These are phyloP conservation scores for Cotesia chilonis DNA, from an alignment of 1,140 invertebrate species.

Conservation along the genomic window DNA sequence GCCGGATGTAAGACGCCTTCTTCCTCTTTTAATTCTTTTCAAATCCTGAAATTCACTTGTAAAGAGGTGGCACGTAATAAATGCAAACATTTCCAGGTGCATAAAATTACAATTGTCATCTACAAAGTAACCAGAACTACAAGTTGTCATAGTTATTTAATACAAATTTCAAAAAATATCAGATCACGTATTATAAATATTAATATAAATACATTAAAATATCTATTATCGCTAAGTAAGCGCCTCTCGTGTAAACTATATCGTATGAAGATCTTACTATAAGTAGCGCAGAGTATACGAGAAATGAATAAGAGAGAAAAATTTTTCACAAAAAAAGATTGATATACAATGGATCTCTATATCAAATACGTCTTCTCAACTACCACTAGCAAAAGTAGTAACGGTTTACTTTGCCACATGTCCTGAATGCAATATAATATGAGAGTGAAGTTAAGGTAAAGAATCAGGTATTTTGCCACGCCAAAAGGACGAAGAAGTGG, in stretches of 20 bases:
- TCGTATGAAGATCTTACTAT: not conserved
- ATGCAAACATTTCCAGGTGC: constrained; percentile 20
- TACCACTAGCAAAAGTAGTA: constrained; percentile 29
- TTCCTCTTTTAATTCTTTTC: constrained; percentile 27
- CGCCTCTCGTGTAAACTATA: no score
- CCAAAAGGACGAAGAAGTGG: constrained; percentile 37
- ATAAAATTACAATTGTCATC: not conserved
- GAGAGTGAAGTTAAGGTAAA: constrained; percentile 10
- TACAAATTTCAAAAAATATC: not conserved
- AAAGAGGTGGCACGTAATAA: not conserved
- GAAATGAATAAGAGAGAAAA: constrained; percentile 5
- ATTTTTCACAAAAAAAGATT: constrained; percentile 9
- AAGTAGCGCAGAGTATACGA: not conserved
- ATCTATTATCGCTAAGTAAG: no score
- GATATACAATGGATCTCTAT: constrained; percentile 23
- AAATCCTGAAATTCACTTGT: constrained; percentile 6
- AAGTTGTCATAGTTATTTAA: not conserved
- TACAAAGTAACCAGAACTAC: not conserved
- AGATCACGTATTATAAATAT: no score
- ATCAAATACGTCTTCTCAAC: constrained; percentile 15
- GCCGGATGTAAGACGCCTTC: constrained; percentile 22
- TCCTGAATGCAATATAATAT: constrained; percentile 11
- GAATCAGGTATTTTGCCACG: constrained; percentile 5
- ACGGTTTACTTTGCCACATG: constrained; percentile 19
- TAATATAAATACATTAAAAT: no score